phyloP scores from a whole-genome alignment of 2,113 vertebrate species.

The Nymphicus hollandicus region DNA sequence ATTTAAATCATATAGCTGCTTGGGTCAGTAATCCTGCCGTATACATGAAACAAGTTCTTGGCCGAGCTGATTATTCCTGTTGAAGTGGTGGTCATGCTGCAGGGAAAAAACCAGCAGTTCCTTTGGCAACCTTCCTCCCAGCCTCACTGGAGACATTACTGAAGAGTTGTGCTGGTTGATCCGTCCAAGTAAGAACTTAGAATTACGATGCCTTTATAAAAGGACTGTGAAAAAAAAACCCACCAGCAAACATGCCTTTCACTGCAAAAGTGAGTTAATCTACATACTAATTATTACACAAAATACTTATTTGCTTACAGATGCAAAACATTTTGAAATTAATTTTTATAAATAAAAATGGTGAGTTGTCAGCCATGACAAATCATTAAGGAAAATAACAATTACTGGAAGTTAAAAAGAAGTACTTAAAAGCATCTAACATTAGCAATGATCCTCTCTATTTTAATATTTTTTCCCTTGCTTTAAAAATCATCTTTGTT shows the following conservation, averaged over 20 bases:
- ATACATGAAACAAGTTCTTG: not conserved
- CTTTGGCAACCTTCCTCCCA: not conserved
- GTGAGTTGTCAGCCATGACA: not conserved
- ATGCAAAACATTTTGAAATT: not conserved
- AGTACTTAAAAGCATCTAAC: not conserved
- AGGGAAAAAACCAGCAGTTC: not conserved
- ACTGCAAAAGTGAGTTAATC: not conserved
- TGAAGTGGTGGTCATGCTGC: conserved; percentile 9
- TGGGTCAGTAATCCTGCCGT: conserved; percentile 24
- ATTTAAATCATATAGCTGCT: conserved; percentile 38
- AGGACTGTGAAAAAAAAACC: not conserved
- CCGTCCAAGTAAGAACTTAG: not conserved
- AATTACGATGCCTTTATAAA: not conserved
- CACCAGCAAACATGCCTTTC: not conserved
- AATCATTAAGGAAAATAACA: not conserved
- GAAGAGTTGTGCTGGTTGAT: not conserved
- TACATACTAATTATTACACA: not conserved
- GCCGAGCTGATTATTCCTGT: not conserved
- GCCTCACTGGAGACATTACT: not conserved
- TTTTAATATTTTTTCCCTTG: not conserved
- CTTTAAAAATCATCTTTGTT: not conserved
- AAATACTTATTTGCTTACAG: not conserved
- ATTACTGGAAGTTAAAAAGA: not conserved
- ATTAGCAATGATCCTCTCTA: not conserved
- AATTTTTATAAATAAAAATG: not conserved